Conservation (phyloP, 2,113 vertebrate genomes). For the Lepidothrix coronata region DNA sequence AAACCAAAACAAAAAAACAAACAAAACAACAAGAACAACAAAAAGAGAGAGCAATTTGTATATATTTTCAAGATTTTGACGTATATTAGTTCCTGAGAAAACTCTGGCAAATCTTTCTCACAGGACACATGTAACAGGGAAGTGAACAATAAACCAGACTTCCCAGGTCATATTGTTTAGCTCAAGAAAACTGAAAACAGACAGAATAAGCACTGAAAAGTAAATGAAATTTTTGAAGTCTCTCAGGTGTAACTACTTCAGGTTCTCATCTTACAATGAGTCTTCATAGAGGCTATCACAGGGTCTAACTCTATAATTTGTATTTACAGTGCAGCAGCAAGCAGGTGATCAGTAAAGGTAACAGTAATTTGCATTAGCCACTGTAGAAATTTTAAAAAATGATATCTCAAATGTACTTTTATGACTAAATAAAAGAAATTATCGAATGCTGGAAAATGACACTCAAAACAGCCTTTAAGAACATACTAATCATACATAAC, state of each 20-base stretch:
- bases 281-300: neutral
- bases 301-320: neutral
- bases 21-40: too few relatives aligned
- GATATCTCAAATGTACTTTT: neutral
- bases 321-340: neutral
- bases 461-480: neutral
- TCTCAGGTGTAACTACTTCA: neutral
- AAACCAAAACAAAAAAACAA: neutral
- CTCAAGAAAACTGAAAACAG: neutral
- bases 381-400: neutral
- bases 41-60: neutral
- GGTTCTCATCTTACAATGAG: neutral
- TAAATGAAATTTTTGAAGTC: neutral
- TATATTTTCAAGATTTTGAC: neutral
- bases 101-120: neutral
- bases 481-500: neutral
- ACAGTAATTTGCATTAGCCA: neutral
- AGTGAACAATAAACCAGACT: neutral
- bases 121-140: accelerated
- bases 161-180: neutral
- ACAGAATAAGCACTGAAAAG: neutral
- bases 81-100: neutral
- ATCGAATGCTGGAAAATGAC: neutral
- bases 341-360: neutral
- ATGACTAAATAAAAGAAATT: neutral